Percentiles rank a stretch among this genome's conserved stretches.
Evolutionary conservation across 2,113 vertebrate genomes (phyloP).

Genomic region (Petrocephalus microphthalmus): DNA sequence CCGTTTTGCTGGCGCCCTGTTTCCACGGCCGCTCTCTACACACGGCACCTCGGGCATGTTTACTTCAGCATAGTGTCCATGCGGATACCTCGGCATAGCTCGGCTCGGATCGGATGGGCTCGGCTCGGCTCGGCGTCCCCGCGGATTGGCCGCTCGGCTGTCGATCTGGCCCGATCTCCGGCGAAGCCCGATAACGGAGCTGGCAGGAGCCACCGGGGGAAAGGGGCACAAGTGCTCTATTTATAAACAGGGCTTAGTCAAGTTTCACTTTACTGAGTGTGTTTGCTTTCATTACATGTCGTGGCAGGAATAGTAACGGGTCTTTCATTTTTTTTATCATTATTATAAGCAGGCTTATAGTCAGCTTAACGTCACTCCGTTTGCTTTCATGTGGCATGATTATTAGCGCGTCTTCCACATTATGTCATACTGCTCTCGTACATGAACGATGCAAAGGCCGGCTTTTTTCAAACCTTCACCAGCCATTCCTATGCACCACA

Average conservation of each 20-base stretch:
- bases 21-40: constrained; percentile 43
- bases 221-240: constrained; percentile 54
- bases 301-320: not conserved
- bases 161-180: constrained; percentile 26
- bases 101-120: constrained; percentile 23
- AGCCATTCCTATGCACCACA: not conserved
- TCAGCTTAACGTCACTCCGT: not conserved
- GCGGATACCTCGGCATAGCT: constrained; percentile 27
- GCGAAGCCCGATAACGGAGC: not conserved
- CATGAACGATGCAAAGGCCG: not conserved
- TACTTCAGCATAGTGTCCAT: constrained; percentile 31
- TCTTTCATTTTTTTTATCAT: not conserved
- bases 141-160: constrained; percentile 35
- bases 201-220: not conserved
- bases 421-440: not conserved
- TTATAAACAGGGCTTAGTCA: constrained; percentile 66
- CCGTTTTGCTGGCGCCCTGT: constrained; percentile 54
- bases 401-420: not conserved
- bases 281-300: not conserved
- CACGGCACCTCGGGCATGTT: constrained; percentile 61
- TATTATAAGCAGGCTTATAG: not conserved
- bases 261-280: constrained; percentile 36
- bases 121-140: constrained; percentile 16
- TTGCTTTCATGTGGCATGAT: not conserved
- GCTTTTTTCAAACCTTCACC: not conserved